Percentiles rank a stretch among this genome's conserved stretches.
Conservation (phyloP, 1,140 invertebrate species). For the Brachionus paranguensis region DNA sequence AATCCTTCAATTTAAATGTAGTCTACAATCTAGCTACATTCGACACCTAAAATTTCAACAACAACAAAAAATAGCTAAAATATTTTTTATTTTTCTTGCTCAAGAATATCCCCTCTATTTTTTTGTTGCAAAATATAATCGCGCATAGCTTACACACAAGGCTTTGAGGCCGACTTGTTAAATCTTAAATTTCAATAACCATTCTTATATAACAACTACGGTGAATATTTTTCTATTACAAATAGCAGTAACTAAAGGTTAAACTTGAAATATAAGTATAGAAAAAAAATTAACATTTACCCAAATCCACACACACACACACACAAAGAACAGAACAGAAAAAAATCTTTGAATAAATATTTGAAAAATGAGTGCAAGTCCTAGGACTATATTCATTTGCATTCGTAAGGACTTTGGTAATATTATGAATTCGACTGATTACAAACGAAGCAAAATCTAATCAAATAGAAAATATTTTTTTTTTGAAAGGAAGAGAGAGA, state of each 20-base stretch:
- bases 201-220: conserved; percentile 5
- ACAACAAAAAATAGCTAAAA: not conserved
- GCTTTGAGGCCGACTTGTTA: not conserved
- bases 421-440: conserved; percentile 22
- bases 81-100: not conserved
- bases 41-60: not conserved
- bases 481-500: not conserved
- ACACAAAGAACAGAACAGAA: not conserved
- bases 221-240: conserved; percentile 15
- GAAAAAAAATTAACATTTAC: conserved; percentile 27
- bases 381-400: not conserved
- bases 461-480: conserved; percentile 24
- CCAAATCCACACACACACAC: not conserved
- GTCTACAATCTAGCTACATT: not conserved
- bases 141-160: not conserved
- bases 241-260: conserved; percentile 29
- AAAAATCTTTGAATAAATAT: conserved; percentile 29
- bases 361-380: conserved; percentile 21
- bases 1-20: not conserved
- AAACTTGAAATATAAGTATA: conserved; percentile 30
- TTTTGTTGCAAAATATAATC: not conserved
- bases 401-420: conserved; percentile 25
- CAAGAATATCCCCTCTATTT: not conserved
- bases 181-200: conserved; percentile 36
- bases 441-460: conserved; percentile 25